Evolutionary conservation across 1,140 invertebrate genomes (phyloP).

Genomic region (Tetramorium alpestre): DNA sequence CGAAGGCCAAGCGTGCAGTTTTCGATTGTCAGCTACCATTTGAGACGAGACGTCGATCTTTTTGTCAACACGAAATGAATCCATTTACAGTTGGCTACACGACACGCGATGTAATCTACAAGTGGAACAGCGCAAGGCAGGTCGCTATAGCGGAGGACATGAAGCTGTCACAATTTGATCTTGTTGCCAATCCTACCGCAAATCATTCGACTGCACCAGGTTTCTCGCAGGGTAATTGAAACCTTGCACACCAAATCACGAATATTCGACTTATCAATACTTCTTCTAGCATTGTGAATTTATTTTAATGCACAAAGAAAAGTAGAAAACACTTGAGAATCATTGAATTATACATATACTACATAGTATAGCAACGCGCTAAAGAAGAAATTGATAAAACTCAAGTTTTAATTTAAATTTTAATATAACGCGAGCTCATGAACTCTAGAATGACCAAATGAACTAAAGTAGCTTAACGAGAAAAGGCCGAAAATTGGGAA

Average conservation of each 20-base stretch:
- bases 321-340: not conserved
- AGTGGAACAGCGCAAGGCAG: conserved; percentile 92
- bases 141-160: conserved; percentile 94
- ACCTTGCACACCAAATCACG: not conserved
- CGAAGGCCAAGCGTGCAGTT: not conserved
- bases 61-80: conserved; percentile 14
- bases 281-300: not conserved
- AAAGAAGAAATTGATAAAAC: not conserved
- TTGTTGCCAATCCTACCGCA: conserved; percentile 91
- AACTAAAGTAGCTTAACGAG: not conserved
- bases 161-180: conserved; percentile 94
- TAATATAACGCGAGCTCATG: not conserved
- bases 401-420: not conserved
- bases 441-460: too few relatives aligned
- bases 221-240: conserved; percentile 77
- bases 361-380: too few relatives aligned
- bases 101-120: conserved; percentile 92
- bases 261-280: not conserved
- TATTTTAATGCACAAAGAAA: not conserved
- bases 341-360: not conserved
- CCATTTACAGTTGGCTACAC: conserved; percentile 92
- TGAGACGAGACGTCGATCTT: not conserved
- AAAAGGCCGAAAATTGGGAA: not conserved
- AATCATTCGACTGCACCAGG: conserved; percentile 86
- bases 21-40: not conserved